Conservation (phyloP, 1,140 invertebrate genomes). For the Drosophila nigromelanica region DNA sequence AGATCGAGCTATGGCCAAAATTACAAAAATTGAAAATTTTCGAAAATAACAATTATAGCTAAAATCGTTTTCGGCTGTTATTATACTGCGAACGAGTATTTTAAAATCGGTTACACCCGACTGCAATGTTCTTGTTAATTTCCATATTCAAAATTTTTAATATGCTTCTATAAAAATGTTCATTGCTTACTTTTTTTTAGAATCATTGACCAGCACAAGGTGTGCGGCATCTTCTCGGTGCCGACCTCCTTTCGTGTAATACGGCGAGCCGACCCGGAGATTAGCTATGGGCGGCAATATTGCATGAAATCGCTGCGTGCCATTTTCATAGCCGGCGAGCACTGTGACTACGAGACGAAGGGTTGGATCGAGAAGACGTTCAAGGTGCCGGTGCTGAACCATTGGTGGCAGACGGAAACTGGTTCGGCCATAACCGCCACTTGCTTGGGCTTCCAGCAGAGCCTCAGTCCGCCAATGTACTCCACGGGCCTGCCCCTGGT, state of each 20-base stretch:
- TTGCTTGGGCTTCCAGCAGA: constrained; percentile 90
- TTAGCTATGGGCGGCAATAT: constrained; percentile 88
- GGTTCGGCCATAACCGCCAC: constrained; percentile 94
- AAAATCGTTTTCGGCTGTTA: too few relatives aligned
- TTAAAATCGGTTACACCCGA: too few relatives aligned
- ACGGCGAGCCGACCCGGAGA: constrained; percentile 89
- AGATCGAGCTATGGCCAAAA: too few relatives aligned
- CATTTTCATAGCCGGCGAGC: constrained; percentile 96
- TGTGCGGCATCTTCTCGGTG: constrained; percentile 93
- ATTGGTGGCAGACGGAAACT: constrained; percentile 98
- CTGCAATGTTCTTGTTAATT: too few relatives aligned
- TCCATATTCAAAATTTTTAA: too few relatives aligned
- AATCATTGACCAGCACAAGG: constrained; percentile 93
- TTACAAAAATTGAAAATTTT: too few relatives aligned
- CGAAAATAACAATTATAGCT: too few relatives aligned
- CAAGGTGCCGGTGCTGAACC: constrained; percentile 93
- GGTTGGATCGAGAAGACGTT: constrained; percentile 92
- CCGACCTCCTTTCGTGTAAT: constrained; percentile 94
- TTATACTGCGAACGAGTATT: too few relatives aligned
- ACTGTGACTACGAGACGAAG: constrained; percentile 96
- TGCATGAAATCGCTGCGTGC: constrained; percentile 89
- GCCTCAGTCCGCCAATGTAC: constrained; percentile 86
- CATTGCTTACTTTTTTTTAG: constrained; percentile 83
- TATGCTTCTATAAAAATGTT: too few relatives aligned
- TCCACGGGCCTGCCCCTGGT: constrained; percentile 91